Evolutionary conservation across 2,888 invertebrate species (phyloP).

Genomic region (Aphrophora alni): DNA sequence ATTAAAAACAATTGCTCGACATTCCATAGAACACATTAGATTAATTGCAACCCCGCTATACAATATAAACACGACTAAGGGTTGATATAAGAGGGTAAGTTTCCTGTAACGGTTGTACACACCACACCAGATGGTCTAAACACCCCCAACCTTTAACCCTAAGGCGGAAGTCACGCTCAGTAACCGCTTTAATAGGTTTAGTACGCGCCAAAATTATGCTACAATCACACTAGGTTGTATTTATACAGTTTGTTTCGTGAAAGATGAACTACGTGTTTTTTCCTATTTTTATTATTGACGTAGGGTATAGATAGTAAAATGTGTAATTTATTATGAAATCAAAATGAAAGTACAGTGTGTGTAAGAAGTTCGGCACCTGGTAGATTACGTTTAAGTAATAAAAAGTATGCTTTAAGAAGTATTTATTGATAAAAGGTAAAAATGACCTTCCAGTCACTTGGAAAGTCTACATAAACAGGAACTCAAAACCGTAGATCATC

Average conservation of each 20-base stretch:
- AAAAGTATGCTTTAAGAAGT: too few relatives aligned
- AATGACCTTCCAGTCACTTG: too few relatives aligned
- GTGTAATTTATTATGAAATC: too few relatives aligned
- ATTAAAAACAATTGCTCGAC: neutral
- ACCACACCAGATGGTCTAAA: neutral
- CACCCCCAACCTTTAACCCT: neutral
- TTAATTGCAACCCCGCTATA: too few relatives aligned
- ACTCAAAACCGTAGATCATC: too few relatives aligned
- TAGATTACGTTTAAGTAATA: too few relatives aligned
- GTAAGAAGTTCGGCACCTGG: too few relatives aligned
- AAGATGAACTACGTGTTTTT: neutral
- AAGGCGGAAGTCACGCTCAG: neutral
- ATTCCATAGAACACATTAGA: neutral
- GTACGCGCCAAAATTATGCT: conserved; percentile 9
- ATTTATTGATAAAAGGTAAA: too few relatives aligned
- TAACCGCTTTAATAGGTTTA: neutral
- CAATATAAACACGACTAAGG: neutral
- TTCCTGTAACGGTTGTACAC: conserved; percentile 4
- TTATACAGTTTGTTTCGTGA: neutral
- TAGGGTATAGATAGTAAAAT: too few relatives aligned
- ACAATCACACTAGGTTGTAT: neutral
- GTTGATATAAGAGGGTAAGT: neutral
- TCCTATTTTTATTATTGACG: too few relatives aligned
- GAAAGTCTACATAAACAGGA: too few relatives aligned
- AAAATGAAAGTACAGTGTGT: too few relatives aligned